A percentile compares a stretch with the other conserved stretches of the same genome.
Evolutionary conservation across 2,888 invertebrate genomes (phyloP).

Genomic region (Mycogona germanica): DNA sequence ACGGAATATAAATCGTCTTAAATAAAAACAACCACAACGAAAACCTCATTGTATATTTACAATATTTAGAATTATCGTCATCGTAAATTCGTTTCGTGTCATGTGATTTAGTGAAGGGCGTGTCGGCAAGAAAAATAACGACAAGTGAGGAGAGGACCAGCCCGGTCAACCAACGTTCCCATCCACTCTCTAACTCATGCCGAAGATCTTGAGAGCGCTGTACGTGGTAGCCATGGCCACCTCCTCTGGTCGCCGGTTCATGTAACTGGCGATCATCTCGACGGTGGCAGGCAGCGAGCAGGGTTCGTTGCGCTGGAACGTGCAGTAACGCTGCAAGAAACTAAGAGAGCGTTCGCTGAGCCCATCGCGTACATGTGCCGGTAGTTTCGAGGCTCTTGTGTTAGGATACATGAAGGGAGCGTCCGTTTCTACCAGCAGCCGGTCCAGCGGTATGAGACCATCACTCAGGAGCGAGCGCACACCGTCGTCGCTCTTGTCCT

Average conservation of each 20-base stretch:
- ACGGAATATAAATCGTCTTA: no score
- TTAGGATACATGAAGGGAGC: conserved; percentile 95
- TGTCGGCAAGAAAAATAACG: no score
- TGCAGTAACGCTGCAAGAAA: conserved; percentile 78
- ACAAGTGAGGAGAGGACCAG: no score
- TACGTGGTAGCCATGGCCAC: conserved; percentile 81
- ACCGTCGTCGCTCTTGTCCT: conserved; percentile 85
- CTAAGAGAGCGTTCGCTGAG: conserved; percentile 72
- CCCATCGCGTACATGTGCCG: conserved; percentile 71
- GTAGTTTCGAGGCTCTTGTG: conserved; percentile 81
- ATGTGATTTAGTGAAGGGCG: no score
- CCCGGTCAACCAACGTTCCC: no score
- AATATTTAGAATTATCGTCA: neutral
- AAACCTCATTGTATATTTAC: no score
- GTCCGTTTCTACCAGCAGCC: conserved; percentile 79
- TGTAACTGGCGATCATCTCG: conserved; percentile 87
- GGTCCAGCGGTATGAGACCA: conserved; percentile 66
- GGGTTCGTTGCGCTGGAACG: conserved; percentile 92
- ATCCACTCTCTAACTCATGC: conserved; percentile 31
- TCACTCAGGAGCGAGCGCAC: conserved; percentile 70
- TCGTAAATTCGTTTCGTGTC: neutral
- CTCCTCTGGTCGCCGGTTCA: conserved; percentile 73
- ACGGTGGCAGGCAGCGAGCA: conserved; percentile 85
- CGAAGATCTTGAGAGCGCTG: conserved; percentile 81
- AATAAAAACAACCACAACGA: no score